These are phyloP conservation scores for Phenganax marumi DNA, from an alignment of 92 coral and sea anemone genomes.

Conservation along the genomic window DNA sequence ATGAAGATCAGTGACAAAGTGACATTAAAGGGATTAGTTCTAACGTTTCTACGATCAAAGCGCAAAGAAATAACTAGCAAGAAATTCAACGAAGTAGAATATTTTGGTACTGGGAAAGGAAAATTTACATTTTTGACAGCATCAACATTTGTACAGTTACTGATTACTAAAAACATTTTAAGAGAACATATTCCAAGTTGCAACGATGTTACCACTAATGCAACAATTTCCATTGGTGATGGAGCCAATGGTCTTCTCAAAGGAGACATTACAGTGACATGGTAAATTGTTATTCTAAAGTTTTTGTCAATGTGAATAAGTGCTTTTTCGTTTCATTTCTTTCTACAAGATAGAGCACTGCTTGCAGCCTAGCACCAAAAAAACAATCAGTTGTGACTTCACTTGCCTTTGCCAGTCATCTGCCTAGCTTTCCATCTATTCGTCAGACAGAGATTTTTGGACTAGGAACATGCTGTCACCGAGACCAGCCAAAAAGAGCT, in stretches of 20 bases:
- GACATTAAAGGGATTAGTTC: slow-evolving; percentile 1
- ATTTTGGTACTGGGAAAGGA: neutral
- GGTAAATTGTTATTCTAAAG: neutral
- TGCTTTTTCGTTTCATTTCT: no score
- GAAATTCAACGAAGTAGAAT: neutral
- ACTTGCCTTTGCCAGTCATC: no score
- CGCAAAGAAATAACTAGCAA: slow-evolving; percentile 12
- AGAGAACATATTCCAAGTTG: slow-evolving; percentile 11
- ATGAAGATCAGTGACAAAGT: slow-evolving; percentile 3
- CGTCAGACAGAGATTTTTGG: no score
- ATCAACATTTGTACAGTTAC: slow-evolving; percentile 7
- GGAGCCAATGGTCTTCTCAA: slow-evolving; percentile 15
- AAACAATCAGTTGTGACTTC: no score
- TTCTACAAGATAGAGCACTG: no score
- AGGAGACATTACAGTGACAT: neutral
- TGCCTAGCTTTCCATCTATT: no score
- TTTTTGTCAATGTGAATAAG: neutral
- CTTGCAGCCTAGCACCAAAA: no score
- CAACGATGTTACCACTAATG: slow-evolving; percentile 1
- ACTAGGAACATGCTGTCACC: no score
- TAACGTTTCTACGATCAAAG: slow-evolving; percentile 10
- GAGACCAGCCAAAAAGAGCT: no score
- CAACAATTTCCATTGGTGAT: slow-evolving; percentile 17
- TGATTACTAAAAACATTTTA: slow-evolving; percentile 6
- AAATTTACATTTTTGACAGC: slow-evolving; percentile 15